These are phyloP conservation scores for Tragelaphus buxtoni DNA, from an alignment of 2,113 vertebrate species.

Conservation along the genomic window DNA sequence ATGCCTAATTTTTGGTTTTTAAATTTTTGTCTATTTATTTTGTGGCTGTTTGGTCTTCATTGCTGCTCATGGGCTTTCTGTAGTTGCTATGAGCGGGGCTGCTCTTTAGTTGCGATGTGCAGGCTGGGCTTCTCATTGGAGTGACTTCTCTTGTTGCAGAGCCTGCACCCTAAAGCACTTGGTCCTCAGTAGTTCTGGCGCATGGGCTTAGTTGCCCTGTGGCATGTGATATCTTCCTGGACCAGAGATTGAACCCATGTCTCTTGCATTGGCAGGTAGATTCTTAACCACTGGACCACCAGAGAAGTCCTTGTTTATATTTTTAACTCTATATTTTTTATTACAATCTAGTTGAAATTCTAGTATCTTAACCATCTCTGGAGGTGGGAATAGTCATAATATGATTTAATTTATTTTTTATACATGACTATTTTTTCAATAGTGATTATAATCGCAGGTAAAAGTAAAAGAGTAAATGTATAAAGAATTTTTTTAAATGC, in stretches of 20 bases:
- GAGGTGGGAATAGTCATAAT: background rate
- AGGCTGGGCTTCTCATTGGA: background rate
- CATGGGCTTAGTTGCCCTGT: background rate
- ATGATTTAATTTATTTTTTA: background rate
- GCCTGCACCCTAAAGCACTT: background rate
- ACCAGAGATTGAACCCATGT: background rate
- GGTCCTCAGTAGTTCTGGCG: background rate
- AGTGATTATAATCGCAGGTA: background rate
- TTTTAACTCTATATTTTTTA: background rate
- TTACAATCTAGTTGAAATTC: background rate
- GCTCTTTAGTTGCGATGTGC: background rate
- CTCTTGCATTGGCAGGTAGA: background rate
- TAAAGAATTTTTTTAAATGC: background rate
- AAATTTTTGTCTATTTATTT: background rate
- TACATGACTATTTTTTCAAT: background rate
- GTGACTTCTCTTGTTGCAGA: background rate
- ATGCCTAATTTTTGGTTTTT: background rate
- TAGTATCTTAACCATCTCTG: background rate
- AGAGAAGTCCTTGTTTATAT: background rate
- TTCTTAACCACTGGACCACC: background rate
- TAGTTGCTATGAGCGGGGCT: background rate
- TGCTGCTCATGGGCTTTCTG: background rate
- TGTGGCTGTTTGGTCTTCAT: background rate
- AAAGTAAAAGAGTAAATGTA: background rate
- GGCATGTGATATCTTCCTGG: background rate